Evolutionary conservation across 2,113 vertebrate species (phyloP).

Genomic region (Mionectes macconnelli): DNA sequence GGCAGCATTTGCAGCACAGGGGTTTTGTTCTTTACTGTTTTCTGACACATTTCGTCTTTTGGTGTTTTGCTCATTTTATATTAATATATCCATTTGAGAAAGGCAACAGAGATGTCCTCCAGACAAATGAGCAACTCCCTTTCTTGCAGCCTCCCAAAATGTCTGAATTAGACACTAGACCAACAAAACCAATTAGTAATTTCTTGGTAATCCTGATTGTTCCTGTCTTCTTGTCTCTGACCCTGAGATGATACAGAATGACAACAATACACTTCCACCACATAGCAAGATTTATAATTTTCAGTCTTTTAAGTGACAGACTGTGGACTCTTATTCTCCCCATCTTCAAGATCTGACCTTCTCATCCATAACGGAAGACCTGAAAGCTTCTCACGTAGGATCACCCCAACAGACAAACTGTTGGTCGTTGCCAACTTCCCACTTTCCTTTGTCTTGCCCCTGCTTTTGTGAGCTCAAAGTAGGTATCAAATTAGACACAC

Average conservation of each 20-base stretch:
- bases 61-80: neutral
- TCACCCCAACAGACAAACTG: neutral
- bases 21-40: neutral
- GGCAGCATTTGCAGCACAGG: neutral
- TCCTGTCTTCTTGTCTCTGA: neutral
- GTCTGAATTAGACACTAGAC: neutral
- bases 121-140: neutral
- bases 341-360: neutral
- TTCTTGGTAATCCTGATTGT: neutral
- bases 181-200: neutral
- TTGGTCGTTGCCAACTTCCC: neutral
- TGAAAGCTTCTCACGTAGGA: neutral
- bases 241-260: neutral
- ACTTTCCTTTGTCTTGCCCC: neutral
- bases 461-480: rapidly evolving
- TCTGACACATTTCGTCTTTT: neutral
- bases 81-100: neutral
- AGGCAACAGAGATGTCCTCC: neutral
- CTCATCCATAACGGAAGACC: neutral
- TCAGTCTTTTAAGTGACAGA: neutral
- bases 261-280: neutral
- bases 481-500: neutral
- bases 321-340: neutral
- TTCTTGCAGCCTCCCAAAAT: neutral
- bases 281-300: neutral